Evolutionary conservation across 2,888 invertebrate genomes (phyloP).

Genomic region (Luffia ferchaultella): DNA sequence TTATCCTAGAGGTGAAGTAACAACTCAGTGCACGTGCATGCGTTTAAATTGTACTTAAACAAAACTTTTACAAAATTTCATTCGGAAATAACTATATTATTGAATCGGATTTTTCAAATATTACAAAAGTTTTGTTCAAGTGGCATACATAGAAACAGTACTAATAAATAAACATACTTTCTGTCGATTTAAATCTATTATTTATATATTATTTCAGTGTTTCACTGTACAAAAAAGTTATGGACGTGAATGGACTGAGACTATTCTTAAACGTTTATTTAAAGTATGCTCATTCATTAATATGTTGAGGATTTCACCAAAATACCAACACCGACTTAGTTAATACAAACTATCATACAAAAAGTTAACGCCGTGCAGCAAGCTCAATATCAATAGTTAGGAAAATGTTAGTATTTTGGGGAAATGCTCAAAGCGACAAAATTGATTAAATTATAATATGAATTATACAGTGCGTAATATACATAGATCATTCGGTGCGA

Average conservation of each 20-base stretch:
- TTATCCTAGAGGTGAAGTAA: slow-evolving; percentile 13
- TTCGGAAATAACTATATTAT: too few species aligned
- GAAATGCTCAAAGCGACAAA: slow-evolving; percentile 35
- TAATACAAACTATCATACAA: slow-evolving; percentile 28
- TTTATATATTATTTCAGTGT: not conserved
- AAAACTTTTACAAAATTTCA: not conserved
- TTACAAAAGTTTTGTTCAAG: not conserved
- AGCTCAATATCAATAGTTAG: slow-evolving; percentile 28
- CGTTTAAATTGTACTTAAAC: not conserved
- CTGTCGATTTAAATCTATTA: not conserved
- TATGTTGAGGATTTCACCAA: slow-evolving; percentile 51
- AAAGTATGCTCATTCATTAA: slow-evolving; percentile 41
- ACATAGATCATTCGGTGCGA: slow-evolving; percentile 37
- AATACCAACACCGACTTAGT: slow-evolving; percentile 60
- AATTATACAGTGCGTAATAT: slow-evolving; percentile 25
- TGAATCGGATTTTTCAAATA: too few species aligned
- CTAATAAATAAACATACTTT: not conserved
- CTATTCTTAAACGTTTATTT: slow-evolving; percentile 11
- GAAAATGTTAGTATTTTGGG: slow-evolving; percentile 63
- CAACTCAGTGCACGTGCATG: not conserved
- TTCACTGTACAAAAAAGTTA: not conserved
- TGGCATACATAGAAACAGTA: not conserved
- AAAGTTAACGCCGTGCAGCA: slow-evolving; percentile 36
- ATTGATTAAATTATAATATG: slow-evolving; percentile 21
- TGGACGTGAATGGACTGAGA: not conserved